These are phyloP conservation scores for Phodopus roborovskii DNA, from an alignment of 2,113 vertebrate species.

Conservation along the genomic window DNA sequence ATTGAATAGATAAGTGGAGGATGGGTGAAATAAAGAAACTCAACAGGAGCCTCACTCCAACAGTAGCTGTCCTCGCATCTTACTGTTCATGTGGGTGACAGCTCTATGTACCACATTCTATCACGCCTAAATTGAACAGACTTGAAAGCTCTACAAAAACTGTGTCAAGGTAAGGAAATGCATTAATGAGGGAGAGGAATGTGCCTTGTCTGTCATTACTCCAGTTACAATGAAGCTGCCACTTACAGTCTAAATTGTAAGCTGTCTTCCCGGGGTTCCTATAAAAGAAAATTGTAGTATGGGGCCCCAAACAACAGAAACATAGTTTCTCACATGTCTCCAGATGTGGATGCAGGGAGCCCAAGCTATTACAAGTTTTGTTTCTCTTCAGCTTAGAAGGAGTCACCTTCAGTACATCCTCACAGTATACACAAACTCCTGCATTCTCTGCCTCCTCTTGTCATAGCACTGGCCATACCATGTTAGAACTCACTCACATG, in stretches of 20 bases:
- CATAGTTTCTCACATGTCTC: neutral
- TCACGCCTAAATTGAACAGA: neutral
- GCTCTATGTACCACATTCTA: neutral
- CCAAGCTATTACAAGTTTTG: neutral
- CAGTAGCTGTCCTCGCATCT: neutral
- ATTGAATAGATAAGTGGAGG: neutral
- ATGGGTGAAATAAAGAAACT: neutral
- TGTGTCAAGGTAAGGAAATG: neutral
- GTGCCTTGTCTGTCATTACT: neutral
- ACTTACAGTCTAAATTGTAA: neutral
- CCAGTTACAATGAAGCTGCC: neutral
- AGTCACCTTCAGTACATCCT: neutral
- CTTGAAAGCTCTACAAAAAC: neutral
- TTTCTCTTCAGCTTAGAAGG: neutral
- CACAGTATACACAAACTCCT: rapidly evolving
- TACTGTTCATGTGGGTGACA: neutral
- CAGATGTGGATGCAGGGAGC: neutral
- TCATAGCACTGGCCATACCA: neutral
- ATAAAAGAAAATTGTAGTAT: neutral
- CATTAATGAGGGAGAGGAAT: neutral
- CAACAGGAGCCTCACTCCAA: neutral
- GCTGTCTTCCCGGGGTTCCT: neutral
- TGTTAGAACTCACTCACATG: neutral
- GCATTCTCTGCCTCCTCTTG: neutral
- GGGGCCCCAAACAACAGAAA: neutral